Percentiles rank a stretch among this genome's conserved stretches.
Evolutionary conservation across 30 jellyfish, hydroid and myxozoan genomes (phyloP).

Genomic region (Haliclystus octoradiatus): DNA sequence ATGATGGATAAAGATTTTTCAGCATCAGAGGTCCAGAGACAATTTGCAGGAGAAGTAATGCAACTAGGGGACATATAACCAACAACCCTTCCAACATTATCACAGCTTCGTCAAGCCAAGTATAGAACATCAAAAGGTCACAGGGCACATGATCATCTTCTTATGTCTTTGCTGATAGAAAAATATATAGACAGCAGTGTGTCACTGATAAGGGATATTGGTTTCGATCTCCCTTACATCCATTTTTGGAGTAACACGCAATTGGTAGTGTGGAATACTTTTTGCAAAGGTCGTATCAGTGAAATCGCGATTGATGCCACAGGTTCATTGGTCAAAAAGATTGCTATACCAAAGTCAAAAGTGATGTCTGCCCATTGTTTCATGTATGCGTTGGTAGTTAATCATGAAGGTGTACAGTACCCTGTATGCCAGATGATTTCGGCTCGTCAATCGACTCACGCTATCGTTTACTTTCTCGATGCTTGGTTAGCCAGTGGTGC

Average conservation of each 20-base stretch:
- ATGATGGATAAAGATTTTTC: too few species aligned
- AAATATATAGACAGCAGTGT: too few species aligned
- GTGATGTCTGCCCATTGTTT: neutral
- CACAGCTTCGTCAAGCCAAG: too few species aligned
- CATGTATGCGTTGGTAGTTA: neutral
- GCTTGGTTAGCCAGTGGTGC: neutral
- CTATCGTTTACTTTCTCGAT: neutral
- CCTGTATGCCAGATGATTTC: neutral
- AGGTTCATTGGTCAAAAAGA: neutral
- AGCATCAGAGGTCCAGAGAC: too few species aligned
- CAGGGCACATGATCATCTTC: too few species aligned
- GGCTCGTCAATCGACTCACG: neutral
- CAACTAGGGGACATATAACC: too few species aligned
- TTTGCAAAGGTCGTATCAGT: neutral
- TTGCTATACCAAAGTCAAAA: neutral
- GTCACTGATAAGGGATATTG: too few species aligned
- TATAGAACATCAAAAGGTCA: too few species aligned
- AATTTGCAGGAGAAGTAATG: too few species aligned
- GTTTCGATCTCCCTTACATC: too few species aligned
- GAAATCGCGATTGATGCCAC: neutral
- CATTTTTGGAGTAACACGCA: neutral
- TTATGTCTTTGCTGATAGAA: too few species aligned
- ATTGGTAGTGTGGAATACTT: neutral
- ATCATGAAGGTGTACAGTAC: neutral
- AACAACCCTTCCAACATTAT: too few species aligned